Evolutionary conservation across 2,888 invertebrate species (phyloP).

Genomic region (Aspidapion aeneum): DNA sequence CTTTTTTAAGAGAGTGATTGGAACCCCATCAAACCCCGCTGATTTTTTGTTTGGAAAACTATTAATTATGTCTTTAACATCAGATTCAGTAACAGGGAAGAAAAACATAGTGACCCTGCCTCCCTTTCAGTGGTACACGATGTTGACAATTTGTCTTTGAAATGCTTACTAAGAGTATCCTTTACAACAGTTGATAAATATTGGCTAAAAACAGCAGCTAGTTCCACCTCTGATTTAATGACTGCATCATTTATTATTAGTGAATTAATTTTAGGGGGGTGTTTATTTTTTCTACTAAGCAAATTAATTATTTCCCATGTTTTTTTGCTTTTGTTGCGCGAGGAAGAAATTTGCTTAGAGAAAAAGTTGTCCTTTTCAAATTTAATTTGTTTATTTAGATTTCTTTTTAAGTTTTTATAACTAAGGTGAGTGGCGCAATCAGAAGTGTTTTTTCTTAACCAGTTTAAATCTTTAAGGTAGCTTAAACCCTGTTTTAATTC

Average conservation of each 20-base stretch:
- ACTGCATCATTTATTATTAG: neutral
- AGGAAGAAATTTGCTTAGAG: neutral
- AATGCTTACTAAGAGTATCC: neutral
- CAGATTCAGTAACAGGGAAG: neutral
- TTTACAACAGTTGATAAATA: neutral
- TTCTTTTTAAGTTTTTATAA: neutral
- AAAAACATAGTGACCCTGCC: neutral
- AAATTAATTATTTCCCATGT: neutral
- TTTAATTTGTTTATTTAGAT: neutral
- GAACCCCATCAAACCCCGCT: neutral
- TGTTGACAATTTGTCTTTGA: neutral
- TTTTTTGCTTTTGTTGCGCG: neutral
- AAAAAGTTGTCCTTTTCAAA: neutral
- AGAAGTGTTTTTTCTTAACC: neutral
- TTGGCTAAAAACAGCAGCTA: neutral
- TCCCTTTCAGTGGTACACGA: neutral
- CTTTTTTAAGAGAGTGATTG: neutral
- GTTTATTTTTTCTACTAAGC: neutral
- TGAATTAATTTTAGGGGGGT: neutral
- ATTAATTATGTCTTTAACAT: neutral
- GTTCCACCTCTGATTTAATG: neutral
- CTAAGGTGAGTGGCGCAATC: neutral
- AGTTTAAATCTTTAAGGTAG: neutral
- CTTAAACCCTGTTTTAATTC: neutral
- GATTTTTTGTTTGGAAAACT: neutral